These are phyloP conservation scores for Leucoraja erinaceus DNA, from an alignment of 2,113 vertebrate genomes.

Conservation along the genomic window DNA sequence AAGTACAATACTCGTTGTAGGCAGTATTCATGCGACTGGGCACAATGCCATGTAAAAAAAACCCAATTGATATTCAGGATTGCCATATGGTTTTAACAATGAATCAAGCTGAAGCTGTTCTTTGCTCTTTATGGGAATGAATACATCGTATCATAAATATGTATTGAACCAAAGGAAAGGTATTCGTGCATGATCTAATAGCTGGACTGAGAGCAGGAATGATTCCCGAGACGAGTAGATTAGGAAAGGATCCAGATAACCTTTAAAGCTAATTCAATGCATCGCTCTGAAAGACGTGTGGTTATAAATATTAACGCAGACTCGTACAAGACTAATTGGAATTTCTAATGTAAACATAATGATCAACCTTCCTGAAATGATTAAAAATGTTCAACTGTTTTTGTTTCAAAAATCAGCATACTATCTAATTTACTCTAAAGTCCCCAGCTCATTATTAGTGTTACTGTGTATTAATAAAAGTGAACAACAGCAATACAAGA, in stretches of 20 bases:
- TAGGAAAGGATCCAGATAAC: slow-evolving; percentile 21
- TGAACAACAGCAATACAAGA: not conserved
- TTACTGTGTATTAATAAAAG: slow-evolving; percentile 8
- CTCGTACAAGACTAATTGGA: slow-evolving; percentile 23
- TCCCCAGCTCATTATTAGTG: not conserved
- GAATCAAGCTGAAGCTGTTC: not conserved
- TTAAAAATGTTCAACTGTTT: slow-evolving; percentile 13
- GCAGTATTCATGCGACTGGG: no score
- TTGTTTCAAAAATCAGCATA: not conserved
- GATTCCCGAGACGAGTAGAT: slow-evolving; percentile 7
- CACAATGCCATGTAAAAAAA: not conserved
- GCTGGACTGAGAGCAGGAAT: slow-evolving; percentile 16
- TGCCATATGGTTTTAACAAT: not conserved
- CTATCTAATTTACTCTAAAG: slow-evolving; percentile 10
- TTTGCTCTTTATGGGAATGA: not conserved
- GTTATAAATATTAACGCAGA: slow-evolving; percentile 34
- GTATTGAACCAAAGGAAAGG: slow-evolving; percentile 30
- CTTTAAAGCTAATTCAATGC: slow-evolving; percentile 35
- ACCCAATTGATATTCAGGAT: not conserved
- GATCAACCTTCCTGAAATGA: slow-evolving; percentile 23
- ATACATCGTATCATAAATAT: slow-evolving; percentile 10
- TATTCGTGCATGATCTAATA: slow-evolving; percentile 3
- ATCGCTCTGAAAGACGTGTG: not conserved
- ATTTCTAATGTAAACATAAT: slow-evolving; percentile 28
- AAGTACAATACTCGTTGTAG: not conserved